Conservation (phyloP, 2,797 vertebrate genomes). For the Phoxinus dragarum region DNA sequence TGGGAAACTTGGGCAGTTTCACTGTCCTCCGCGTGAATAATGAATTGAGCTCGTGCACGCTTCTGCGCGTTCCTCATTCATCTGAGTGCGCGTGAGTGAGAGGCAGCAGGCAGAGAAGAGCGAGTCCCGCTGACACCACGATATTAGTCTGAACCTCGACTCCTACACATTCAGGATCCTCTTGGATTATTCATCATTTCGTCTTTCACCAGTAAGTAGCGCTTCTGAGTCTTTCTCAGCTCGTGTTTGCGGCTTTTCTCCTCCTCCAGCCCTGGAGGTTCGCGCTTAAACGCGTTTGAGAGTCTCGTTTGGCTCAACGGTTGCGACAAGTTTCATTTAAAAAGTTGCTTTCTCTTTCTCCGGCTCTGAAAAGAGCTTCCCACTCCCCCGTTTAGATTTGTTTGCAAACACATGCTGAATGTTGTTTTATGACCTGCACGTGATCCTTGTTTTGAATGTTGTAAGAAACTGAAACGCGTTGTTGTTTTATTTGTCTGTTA, state of each 20-base stretch:
- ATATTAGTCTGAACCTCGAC: background rate
- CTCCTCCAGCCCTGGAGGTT: background rate
- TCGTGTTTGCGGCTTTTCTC: background rate
- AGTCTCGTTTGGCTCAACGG: background rate
- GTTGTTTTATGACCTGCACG: background rate
- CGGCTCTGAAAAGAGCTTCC: too few relatives aligned
- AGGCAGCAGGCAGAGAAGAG: slow-evolving; percentile 41
- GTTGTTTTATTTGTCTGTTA: background rate
- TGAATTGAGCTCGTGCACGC: slow-evolving; percentile 66
- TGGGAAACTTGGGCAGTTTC: slow-evolving; percentile 10
- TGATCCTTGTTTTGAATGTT: slow-evolving; percentile 2
- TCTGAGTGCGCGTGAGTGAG: slow-evolving; percentile 59
- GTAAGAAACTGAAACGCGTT: background rate
- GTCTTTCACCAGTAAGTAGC: slow-evolving; percentile 27
- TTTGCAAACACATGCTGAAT: background rate
- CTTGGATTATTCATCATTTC: slow-evolving; percentile 1
- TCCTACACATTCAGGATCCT: background rate
- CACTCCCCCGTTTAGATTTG: background rate
- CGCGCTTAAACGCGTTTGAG: background rate
- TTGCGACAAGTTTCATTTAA: background rate
- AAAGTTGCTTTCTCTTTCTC: slow-evolving; percentile 23
- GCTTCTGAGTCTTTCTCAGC: background rate
- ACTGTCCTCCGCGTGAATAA: slow-evolving; percentile 61
- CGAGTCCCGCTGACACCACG: slow-evolving; percentile 46
- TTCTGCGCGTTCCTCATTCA: slow-evolving; percentile 69